These are phyloP conservation scores for Clarias fuscus DNA, from an alignment of 2,797 vertebrate genomes.

Conservation along the genomic window DNA sequence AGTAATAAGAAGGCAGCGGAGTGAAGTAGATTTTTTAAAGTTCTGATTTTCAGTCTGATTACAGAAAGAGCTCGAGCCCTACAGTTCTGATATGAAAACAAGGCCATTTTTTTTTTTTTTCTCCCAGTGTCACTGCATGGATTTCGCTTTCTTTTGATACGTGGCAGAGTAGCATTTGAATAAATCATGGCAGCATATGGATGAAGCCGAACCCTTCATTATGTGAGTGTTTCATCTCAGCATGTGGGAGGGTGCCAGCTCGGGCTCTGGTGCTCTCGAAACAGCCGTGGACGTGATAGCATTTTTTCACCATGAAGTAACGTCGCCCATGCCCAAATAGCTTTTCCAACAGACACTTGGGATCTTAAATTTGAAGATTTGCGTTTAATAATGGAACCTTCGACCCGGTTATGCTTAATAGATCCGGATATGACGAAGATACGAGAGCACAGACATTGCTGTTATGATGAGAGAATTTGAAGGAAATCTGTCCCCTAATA, in stretches of 20 bases:
- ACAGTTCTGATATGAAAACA: constrained; percentile 26
- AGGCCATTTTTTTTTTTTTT: constrained; percentile 16
- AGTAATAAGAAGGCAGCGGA: constrained; percentile 7
- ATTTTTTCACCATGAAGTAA: constrained; percentile 19
- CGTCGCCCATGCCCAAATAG: background rate
- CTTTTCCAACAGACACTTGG: background rate
- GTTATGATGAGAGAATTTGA: background rate
- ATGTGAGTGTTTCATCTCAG: constrained; percentile 56
- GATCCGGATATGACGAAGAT: background rate
- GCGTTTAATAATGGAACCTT: background rate
- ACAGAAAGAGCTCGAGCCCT: background rate
- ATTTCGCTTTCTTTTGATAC: constrained; percentile 42
- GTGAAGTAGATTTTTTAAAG: constrained; percentile 4
- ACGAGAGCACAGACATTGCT: background rate
- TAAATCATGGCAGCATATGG: constrained; percentile 53
- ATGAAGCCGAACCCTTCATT: constrained; percentile 52
- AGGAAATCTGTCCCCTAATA: background rate
- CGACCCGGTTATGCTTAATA: no score
- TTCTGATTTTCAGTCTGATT: background rate
- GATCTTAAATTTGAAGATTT: background rate
- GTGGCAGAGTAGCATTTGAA: constrained; percentile 48
- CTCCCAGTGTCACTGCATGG: constrained; percentile 11
- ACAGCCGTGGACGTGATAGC: constrained; percentile 29
- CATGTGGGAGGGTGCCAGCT: constrained; percentile 45
- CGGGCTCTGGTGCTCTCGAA: constrained; percentile 30